Evolutionary conservation across 2,888 invertebrate genomes (phyloP).

Genomic region (Protodeltote pygarga): DNA sequence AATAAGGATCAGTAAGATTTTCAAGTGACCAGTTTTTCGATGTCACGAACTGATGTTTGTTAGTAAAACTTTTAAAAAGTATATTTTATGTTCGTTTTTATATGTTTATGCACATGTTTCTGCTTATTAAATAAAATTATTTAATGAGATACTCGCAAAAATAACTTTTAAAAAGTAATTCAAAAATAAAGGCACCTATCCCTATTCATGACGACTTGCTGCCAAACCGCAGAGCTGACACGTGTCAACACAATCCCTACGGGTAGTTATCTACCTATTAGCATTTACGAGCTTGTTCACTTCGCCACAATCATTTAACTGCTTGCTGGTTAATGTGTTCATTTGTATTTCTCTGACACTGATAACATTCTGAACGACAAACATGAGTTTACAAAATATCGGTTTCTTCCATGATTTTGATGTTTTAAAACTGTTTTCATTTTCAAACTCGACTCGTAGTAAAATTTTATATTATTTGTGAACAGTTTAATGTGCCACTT

Average conservation of each 20-base stretch:
- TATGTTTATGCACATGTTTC: too few relatives aligned
- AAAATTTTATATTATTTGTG: neutral
- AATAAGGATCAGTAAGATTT: too few relatives aligned
- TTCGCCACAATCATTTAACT: conserved; percentile 4
- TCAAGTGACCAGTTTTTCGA: too few relatives aligned
- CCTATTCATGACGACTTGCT: conserved; percentile 4
- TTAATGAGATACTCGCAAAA: too few relatives aligned
- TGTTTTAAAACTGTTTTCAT: neutral
- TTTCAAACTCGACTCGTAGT: neutral
- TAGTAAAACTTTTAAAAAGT: too few relatives aligned
- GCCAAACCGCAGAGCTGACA: conserved; percentile 1
- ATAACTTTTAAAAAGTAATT: too few relatives aligned
- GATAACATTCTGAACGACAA: neutral
- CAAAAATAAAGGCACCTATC: too few relatives aligned
- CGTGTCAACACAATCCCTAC: conserved; percentile 3
- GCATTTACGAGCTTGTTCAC: conserved; percentile 12
- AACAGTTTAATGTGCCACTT: conserved; percentile 1
- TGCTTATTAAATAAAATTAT: too few relatives aligned
- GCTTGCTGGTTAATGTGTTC: neutral
- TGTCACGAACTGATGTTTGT: too few relatives aligned
- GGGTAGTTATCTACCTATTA: neutral
- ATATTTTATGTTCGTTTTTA: too few relatives aligned
- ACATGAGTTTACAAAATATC: neutral
- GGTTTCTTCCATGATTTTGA: neutral
- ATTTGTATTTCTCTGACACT: neutral